Base-by-base conservation (phyloP, 2,888 invertebrate species). In the Chymomyza amoena region DNA sequence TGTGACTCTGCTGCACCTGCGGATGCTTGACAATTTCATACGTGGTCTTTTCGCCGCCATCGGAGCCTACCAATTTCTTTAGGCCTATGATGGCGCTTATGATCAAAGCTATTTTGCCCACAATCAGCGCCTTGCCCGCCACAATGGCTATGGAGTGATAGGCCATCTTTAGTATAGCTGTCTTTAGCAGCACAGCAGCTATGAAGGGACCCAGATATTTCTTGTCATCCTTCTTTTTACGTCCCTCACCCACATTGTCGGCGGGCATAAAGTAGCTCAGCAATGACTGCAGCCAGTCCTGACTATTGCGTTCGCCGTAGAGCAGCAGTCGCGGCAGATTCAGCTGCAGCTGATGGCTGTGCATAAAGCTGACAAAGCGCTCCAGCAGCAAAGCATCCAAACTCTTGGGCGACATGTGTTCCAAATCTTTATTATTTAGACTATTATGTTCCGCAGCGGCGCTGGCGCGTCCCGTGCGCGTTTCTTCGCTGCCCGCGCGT, bases 1-100 rank as follows among this genome's bases (percentile, higher is more conserved):
- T 94, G 88, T 96, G 96, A 81, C 94, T 94, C 89, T 95, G 95
- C 63, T 95, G 95, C 66, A 96, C 94, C 87, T 96, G 95, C n/a
- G 96, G 97, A 91, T 96, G 95, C 90, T 96, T 96, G 66, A 97
- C 95, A 79, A 97, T 96, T 92, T 97, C 96, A 79, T 96, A 95
- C 6, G 96, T 96, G 0, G 96, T 96, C 91, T 96, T 96, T 85
- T 96, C 95, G 70, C 95, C 94, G 18, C 94, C 94, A 75, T 95
- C 95, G 63, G 93, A 93, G 6, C 94, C 94, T 36, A 96, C 94
- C 45, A 97, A 92, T 84, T 96, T 96, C 93, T 96, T 96, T 66
- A 97, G 92, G 0, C 96, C 96, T 79, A 97, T 94, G 76, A 97
- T 95, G 25, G 95, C 95, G 75, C 96, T 95, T 68, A 97, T 92